Evolutionary conservation across 2,797 vertebrate genomes (phyloP).

Genomic region (Pitangus sulphuratus): DNA sequence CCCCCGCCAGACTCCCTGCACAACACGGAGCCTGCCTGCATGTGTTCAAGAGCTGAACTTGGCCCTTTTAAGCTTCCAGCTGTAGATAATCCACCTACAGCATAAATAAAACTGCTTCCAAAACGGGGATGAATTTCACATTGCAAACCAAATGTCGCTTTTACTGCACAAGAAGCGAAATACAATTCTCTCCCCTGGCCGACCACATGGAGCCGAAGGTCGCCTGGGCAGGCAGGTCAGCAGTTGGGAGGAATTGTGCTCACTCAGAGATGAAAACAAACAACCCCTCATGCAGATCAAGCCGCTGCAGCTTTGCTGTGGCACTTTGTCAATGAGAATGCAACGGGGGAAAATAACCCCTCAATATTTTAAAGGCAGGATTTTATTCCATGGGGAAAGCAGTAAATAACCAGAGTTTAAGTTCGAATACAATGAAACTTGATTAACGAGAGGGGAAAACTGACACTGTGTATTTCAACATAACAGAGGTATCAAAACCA

Average conservation of each 20-base stretch:
- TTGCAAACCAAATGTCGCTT: not conserved
- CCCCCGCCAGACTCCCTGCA: not conserved
- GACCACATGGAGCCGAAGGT: not conserved
- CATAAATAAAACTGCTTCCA: not conserved
- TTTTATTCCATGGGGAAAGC: not conserved
- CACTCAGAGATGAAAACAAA: not conserved
- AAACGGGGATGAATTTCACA: not conserved
- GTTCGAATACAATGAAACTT: not conserved
- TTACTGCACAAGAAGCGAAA: not conserved
- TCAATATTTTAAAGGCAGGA: accelerated
- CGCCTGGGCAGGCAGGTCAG: not conserved
- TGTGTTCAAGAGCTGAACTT: not conserved
- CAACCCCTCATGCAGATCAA: not conserved
- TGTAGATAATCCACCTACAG: not conserved
- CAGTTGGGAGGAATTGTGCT: not conserved
- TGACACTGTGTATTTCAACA: not conserved
- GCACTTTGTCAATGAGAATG: not conserved
- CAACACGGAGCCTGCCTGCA: not conserved
- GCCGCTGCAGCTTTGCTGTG: not conserved
- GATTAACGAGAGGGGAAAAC: not conserved
- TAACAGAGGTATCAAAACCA: not conserved
- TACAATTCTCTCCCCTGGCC: not conserved
- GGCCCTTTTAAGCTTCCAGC: not conserved
- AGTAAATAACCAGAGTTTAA: not conserved
- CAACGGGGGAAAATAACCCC: accelerated